Conservation (phyloP, 2,888 invertebrate genomes). For the Proisotoma minuta region DNA sequence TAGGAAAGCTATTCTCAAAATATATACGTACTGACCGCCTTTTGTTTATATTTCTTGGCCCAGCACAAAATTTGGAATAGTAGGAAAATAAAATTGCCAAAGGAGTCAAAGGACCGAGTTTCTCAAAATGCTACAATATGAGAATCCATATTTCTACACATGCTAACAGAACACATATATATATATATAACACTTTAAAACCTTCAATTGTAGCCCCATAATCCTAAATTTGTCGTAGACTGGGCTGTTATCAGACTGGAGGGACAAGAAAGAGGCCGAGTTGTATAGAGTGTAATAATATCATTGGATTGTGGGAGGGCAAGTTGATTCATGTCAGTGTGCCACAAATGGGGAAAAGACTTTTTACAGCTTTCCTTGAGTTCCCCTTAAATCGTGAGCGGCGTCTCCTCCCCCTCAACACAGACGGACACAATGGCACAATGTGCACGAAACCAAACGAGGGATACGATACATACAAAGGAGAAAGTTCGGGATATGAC, state of each 20-base stretch:
- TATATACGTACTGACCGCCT: no score
- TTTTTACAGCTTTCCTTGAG: background rate
- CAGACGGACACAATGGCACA: conserved; percentile 1
- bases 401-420: background rate
- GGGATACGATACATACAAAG: background rate
- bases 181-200: no score
- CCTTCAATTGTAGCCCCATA: no score
- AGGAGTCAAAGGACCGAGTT: no score
- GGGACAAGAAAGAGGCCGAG: background rate
- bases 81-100: no score
- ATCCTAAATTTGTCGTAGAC: no score
- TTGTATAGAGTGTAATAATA: background rate
- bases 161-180: no score
- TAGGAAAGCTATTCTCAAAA: no score
- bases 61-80: no score
- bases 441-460: background rate
- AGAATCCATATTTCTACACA: no score
- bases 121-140: no score
- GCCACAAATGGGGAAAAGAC: background rate
- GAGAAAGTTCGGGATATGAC: conserved; percentile 2
- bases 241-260: background rate
- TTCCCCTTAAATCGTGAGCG: background rate
- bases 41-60: no score
- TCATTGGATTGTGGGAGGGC: conserved; percentile 3
- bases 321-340: conserved; percentile 5